phyloP scores from a whole-genome alignment of 2,797 vertebrate species.

The Danionella dracula region DNA sequence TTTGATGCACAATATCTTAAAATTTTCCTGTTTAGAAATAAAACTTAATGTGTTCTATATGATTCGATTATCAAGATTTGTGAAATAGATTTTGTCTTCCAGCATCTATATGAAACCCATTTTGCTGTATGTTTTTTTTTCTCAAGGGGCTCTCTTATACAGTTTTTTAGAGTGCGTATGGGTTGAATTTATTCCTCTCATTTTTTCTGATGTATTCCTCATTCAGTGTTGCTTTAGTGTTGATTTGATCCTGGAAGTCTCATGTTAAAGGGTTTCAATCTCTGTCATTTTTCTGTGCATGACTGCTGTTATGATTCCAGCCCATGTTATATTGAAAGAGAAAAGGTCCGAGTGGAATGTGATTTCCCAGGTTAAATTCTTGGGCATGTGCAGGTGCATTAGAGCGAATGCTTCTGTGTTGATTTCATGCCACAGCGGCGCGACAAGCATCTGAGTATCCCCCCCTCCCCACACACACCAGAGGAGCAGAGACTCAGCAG shows the following conservation, averaged over 20 bases:
- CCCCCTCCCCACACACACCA: conserved; percentile 30
- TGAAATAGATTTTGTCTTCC: too few species aligned
- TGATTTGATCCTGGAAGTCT: neutral
- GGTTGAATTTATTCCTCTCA: neutral
- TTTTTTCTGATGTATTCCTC: neutral
- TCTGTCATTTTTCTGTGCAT: neutral
- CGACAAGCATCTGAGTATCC: conserved; percentile 43
- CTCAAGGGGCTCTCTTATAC: too few species aligned
- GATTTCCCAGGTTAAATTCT: conserved; percentile 30
- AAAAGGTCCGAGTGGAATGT: conserved; percentile 22
- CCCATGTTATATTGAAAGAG: conserved; percentile 22
- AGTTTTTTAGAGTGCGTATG: too few species aligned
- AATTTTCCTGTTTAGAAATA: too few species aligned
- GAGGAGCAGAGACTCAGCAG: conserved; percentile 54
- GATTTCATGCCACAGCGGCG: conserved; percentile 49
- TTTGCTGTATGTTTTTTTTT: too few species aligned
- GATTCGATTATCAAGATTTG: too few species aligned
- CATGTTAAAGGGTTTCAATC: conserved; percentile 8
- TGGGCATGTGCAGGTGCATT: conserved; percentile 25
- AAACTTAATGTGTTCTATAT: too few species aligned
- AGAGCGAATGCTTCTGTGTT: conserved; percentile 37
- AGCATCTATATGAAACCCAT: too few species aligned
- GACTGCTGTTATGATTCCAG: conserved; percentile 21
- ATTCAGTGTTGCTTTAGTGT: neutral
- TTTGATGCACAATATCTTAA: too few species aligned